Conservation (phyloP, 2,113 vertebrate species). For the Labeo catla region DNA sequence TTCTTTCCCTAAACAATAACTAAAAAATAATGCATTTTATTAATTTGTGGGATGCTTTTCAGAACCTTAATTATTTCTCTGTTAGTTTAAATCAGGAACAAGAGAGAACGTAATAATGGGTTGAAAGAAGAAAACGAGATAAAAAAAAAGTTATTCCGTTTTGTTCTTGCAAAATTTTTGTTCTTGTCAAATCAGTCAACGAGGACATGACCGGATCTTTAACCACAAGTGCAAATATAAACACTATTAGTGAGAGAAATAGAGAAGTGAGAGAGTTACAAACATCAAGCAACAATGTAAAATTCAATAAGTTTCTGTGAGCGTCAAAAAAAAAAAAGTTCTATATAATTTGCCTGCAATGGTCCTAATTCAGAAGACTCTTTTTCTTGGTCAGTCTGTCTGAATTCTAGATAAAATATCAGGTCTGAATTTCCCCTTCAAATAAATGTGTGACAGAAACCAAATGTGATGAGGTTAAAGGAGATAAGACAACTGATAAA, state of each 20-base stretch:
- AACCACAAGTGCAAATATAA: slow-evolving; percentile 9
- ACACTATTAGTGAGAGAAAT: background rate
- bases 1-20: background rate
- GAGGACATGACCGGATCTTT: background rate
- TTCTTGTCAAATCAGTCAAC: background rate
- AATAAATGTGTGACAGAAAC: slow-evolving; percentile 40
- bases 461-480: background rate
- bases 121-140: background rate
- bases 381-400: background rate
- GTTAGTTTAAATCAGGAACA: no score
- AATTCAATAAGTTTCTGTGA: background rate
- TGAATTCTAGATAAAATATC: background rate
- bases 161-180: background rate
- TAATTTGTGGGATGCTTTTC: background rate
- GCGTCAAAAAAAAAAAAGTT: background rate
- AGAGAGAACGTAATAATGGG: background rate
- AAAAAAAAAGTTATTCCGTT: background rate
- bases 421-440: background rate
- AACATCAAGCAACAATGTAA: background rate
- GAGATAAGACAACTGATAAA: slow-evolving; percentile 25
- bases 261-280: slow-evolving; percentile 15
- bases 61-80: background rate
- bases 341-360: background rate
- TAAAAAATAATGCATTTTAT: background rate
- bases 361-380: background rate